Base-by-base conservation (phyloP, 2,888 invertebrate genomes). In the Campoplex nolae region DNA sequence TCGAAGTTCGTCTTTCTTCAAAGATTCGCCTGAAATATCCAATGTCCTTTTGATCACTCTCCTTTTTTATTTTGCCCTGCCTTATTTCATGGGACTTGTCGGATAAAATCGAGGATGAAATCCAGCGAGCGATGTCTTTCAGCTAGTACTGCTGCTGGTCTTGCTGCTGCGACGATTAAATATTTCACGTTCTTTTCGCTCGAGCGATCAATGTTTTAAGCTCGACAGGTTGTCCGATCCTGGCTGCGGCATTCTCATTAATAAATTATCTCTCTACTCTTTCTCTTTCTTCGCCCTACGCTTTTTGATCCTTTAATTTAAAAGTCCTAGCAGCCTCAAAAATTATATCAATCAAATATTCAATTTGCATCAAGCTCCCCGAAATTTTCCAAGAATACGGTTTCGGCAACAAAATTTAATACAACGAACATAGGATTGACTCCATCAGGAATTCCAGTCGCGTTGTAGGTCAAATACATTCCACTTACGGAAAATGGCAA, bases 1-100 rank as follows among this genome's bases (percentile, higher is more conserved):
- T 13, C 16, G 32, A 86, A 82, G 77, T 78, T 58, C 48, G 48
- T 85, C 54, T 76, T 70, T 68, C 83, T 86, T 85, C 65, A 85
- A 88, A 84, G 84, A 89, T 88, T 82, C 84, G 84, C 42, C 56
- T 82, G 51, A 88, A 87, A 88, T 87, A 86, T 88, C 81, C 73
- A 81, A 56, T 74, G 65, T 68, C 87, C 85, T 76, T 74, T 56
- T 71, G 75, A 83, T 87, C 85, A 56, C 71, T 62, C 38, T 45
- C 28, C 70, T 8, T 74, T 42, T 65, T 23, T 56, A 18, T 65
- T 35, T 76, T 54, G 38, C 58, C 67, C 35, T 45, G n/a, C 56
- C 73, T 56, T 78, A 58, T 48, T 85, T 78, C 38, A 45, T 71
- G 79, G 76, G 65, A 83, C 83, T 70, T 75, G 82, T 87, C 81